phyloP scores from a whole-genome alignment of 92 coral and sea anemone species.

The Umimayanthus kanabou region DNA sequence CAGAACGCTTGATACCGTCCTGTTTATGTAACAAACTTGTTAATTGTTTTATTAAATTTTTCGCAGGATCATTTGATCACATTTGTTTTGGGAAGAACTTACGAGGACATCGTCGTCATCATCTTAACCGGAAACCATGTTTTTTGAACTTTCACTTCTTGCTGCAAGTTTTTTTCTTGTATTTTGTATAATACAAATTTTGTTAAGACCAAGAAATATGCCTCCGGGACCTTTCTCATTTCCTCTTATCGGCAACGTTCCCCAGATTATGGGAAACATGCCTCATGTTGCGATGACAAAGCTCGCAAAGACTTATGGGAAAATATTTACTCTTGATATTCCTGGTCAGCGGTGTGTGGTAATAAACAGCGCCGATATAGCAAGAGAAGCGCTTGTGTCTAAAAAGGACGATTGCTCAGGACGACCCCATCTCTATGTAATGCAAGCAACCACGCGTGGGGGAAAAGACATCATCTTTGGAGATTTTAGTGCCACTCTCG shows the following conservation, averaged over 20 bases:
- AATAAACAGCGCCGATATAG: conserved; percentile 53
- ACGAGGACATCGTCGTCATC: neutral
- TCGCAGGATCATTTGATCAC: neutral
- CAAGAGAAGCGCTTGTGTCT: conserved; percentile 55
- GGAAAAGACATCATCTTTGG: conserved; percentile 56
- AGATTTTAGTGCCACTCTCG: conserved; percentile 49
- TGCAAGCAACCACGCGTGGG: conserved; percentile 51
- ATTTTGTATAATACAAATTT: conserved; percentile 2
- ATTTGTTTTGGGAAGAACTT: neutral
- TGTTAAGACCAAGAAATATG: conserved; percentile 35
- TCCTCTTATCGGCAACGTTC: conserved; percentile 51
- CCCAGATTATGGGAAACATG: conserved; percentile 41
- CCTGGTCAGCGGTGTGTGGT: conserved; percentile 62
- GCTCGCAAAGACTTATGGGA: conserved; percentile 55
- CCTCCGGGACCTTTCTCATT: conserved; percentile 67
- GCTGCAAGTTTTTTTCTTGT: conserved; percentile 6
- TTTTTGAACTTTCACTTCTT: neutral
- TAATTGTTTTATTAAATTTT: too few species aligned
- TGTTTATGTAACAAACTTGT: too few species aligned
- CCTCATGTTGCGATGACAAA: conserved; percentile 46
- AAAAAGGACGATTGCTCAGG: conserved; percentile 66
- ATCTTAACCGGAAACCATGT: conserved; percentile 1
- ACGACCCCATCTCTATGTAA: conserved; percentile 49
- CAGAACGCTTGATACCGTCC: neutral
- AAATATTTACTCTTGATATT: conserved; percentile 44